A percentile compares a stretch with the other conserved stretches of the same genome.
Conservation (phyloP, 1,140 invertebrate genomes). For the Drosophila jambulina region DNA sequence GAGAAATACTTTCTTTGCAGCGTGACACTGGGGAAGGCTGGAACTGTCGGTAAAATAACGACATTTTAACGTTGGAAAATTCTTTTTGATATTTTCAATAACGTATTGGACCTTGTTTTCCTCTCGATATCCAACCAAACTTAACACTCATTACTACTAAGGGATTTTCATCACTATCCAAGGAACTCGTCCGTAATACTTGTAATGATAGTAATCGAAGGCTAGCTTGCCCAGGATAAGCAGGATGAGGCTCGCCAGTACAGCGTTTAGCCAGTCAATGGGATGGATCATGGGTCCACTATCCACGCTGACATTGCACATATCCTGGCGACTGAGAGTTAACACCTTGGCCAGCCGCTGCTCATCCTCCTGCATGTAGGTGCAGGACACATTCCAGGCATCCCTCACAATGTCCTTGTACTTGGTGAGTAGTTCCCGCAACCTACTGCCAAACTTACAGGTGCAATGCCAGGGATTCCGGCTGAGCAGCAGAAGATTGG, state of each 20-base stretch:
- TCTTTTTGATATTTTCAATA: too few relatives aligned
- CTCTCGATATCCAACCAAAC: background rate
- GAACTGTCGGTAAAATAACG: background rate
- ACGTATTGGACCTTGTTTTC: background rate
- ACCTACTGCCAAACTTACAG: slow-evolving; percentile 91
- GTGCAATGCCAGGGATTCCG: slow-evolving; percentile 93
- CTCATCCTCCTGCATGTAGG: slow-evolving; percentile 69
- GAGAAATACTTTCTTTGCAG: slow-evolving; percentile 33
- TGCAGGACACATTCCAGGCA: slow-evolving; percentile 78
- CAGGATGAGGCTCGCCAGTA: slow-evolving; percentile 89
- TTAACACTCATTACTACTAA: slow-evolving; percentile 63
- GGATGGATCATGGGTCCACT: slow-evolving; percentile 86
- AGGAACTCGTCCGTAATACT: slow-evolving; percentile 91
- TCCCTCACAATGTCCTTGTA: slow-evolving; percentile 90
- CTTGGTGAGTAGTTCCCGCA: slow-evolving; percentile 90
- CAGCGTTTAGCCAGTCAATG: slow-evolving; percentile 90
- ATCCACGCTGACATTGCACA: slow-evolving; percentile 87
- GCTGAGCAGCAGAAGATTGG: slow-evolving; percentile 89
- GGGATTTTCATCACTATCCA: slow-evolving; percentile 92
- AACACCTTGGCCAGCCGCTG: slow-evolving; percentile 87
- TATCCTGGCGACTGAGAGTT: slow-evolving; percentile 88
- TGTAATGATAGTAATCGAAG: slow-evolving; percentile 93
- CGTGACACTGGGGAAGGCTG: background rate
- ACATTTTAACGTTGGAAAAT: background rate
- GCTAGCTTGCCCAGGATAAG: slow-evolving; percentile 90